Conservation (phyloP, 1,140 invertebrate genomes). For the Andricus grossulariae region DNA sequence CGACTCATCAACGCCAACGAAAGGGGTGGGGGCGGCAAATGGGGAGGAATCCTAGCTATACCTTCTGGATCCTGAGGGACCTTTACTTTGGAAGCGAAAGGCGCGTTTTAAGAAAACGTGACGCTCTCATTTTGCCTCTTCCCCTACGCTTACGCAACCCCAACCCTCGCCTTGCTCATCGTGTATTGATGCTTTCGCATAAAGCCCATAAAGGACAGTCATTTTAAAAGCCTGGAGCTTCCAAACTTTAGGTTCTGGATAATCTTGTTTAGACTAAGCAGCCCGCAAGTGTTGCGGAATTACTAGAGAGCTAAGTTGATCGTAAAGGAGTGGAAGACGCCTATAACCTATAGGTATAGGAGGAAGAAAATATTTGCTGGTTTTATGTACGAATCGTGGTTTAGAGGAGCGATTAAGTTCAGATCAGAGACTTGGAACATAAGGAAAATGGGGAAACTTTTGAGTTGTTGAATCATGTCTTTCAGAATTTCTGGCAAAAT, state of each 20-base stretch:
- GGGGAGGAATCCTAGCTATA: constrained; percentile 43
- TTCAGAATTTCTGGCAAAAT: no score
- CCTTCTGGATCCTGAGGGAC: constrained; percentile 47
- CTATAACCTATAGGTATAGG: no score
- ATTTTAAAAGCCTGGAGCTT: constrained; percentile 26
- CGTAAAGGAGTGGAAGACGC: neutral
- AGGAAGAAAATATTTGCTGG: no score
- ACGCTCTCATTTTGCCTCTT: constrained; percentile 42
- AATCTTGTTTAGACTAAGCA: constrained; percentile 28
- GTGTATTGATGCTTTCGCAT: constrained; percentile 29
- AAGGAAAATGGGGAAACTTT: no score
- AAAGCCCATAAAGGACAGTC: constrained; percentile 31
- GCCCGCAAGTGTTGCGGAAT: constrained; percentile 25
- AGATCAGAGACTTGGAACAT: no score
- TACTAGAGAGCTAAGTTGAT: constrained; percentile 16
- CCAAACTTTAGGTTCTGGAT: constrained; percentile 25
- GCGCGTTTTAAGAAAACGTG: constrained; percentile 64
- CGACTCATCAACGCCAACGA: constrained; percentile 70
- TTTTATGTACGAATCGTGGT: no score
- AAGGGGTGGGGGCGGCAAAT: constrained; percentile 46
- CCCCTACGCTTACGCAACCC: neutral
- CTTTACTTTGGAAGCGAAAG: constrained; percentile 31
- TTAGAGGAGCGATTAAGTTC: no score
- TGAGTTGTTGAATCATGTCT: no score
- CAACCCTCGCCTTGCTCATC: constrained; percentile 24